Base-by-base conservation (phyloP, 1,140 invertebrate genomes). In the Drosophila micromelanica region DNA sequence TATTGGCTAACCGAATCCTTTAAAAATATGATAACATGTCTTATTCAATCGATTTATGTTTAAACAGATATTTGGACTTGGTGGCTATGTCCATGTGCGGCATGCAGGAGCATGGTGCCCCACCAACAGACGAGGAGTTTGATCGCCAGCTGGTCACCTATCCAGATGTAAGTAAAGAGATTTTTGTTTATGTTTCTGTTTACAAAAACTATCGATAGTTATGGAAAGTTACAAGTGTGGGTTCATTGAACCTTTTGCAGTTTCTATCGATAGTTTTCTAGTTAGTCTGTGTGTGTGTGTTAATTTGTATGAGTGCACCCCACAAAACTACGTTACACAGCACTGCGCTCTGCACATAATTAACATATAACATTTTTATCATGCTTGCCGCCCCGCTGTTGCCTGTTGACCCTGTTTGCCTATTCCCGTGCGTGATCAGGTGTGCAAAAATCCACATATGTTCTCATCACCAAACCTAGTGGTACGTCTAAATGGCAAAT, bases 391-490 rank as follows among this genome's bases (percentile, higher is more conserved):
- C 38, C 38, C 30, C 45, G 65, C 78, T 62, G 61, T 64, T 78
- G 56, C 62, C 59, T 59, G 54, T 51, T 51, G 38, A 51, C 38
- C 55, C 60, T 60, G 57, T 51, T 51, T 60, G 20, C 43, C 37
- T 67, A 37, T 45, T 15, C 8, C n/a, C 49, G 27, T 32, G 7
- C 32, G 11, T 42, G 54, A 54, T 15, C 78, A 98, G 92, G 95
- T 99, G 72, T 96, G 95, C 90, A 94, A 96, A 64, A 96, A 97
- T 92, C 96, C 97, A 38, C 94, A 94, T 67, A 91, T 98, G 46
- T 94, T 97, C 46, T 94, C 95, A 61, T 96, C 97, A 92, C 96
- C 97, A 17, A 96, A 97, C 90, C 94, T 99, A 57, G 96, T 99
- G 15, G 95, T 98, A 68, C 95, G 97, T 87, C 95, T 99, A 37